Conservation (phyloP, 2,797 vertebrate species). For the Platyrinchus mystaceus region DNA sequence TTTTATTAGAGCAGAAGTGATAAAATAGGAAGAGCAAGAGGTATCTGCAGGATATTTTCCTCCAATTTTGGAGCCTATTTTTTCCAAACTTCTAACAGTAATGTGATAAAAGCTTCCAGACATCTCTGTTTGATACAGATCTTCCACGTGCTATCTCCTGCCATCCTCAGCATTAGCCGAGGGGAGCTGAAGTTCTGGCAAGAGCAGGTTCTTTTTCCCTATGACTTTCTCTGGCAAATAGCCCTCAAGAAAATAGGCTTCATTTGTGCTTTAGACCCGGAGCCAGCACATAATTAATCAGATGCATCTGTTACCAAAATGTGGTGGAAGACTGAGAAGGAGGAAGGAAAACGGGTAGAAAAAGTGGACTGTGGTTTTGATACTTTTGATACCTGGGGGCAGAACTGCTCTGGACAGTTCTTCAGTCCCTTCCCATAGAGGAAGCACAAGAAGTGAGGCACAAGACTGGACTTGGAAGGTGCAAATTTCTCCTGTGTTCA, state of each 20-base stretch:
- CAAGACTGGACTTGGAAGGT: background rate
- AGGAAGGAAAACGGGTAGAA: background rate
- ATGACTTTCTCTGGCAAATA: background rate
- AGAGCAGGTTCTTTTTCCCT: rapidly evolving
- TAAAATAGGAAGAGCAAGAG: background rate
- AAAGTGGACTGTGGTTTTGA: background rate
- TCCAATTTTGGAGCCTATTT: background rate
- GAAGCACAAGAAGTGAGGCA: background rate
- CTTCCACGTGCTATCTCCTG: background rate
- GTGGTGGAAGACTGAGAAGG: background rate
- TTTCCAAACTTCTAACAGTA: background rate
- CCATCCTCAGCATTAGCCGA: background rate
- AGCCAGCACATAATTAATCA: background rate
- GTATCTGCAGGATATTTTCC: background rate
- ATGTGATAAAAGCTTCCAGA: background rate
- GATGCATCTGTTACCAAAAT: background rate
- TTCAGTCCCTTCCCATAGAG: background rate
- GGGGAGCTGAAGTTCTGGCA: background rate
- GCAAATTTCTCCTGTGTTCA: background rate
- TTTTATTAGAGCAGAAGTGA: background rate
- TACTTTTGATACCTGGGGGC: background rate
- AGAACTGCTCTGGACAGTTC: background rate
- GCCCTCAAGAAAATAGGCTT: background rate
- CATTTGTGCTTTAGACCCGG: background rate
- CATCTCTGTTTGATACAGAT: background rate